Percentiles rank a stretch among this genome's conserved stretches.
Conservation (phyloP, 2,888 invertebrate genomes). For the Microplitis deprimator region DNA sequence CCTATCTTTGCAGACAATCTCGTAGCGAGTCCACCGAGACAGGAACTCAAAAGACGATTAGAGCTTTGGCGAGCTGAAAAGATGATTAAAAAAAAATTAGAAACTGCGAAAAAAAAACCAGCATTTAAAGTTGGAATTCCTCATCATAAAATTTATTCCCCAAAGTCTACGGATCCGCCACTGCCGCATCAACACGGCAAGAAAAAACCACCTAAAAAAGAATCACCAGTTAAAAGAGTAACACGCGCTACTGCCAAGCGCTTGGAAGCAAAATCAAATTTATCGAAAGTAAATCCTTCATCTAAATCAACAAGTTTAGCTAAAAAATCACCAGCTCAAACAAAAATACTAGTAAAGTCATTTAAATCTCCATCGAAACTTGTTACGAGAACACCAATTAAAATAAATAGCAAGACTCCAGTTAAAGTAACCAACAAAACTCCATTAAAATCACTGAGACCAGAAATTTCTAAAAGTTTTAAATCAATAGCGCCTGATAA, state of each 20-base stretch:
- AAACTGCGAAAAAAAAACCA: constrained; percentile 56
- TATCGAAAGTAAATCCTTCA: background rate
- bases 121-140: constrained; percentile 62
- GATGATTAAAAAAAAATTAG: constrained; percentile 50
- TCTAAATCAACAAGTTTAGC: background rate
- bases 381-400: background rate
- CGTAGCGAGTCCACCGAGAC: background rate
- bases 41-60: constrained; percentile 46
- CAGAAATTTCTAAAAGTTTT: background rate
- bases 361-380: background rate
- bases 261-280: constrained; percentile 44
- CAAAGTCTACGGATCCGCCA: constrained; percentile 40
- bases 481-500: constrained; percentile 74
- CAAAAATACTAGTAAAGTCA: background rate
- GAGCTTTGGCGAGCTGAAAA: constrained; percentile 58
- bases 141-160: constrained; percentile 61
- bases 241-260: constrained; percentile 64
- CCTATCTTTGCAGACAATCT: background rate
- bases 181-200: constrained; percentile 40
- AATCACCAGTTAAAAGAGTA: constrained; percentile 50
- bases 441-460: background rate
- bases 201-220: background rate
- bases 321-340: background rate
- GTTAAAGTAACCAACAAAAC: background rate
- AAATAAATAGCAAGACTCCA: background rate